Evolutionary conservation across 2,888 invertebrate genomes (phyloP), one percentile per base, ranked within the genome.

Genomic region (Heliconius sara): DNA sequence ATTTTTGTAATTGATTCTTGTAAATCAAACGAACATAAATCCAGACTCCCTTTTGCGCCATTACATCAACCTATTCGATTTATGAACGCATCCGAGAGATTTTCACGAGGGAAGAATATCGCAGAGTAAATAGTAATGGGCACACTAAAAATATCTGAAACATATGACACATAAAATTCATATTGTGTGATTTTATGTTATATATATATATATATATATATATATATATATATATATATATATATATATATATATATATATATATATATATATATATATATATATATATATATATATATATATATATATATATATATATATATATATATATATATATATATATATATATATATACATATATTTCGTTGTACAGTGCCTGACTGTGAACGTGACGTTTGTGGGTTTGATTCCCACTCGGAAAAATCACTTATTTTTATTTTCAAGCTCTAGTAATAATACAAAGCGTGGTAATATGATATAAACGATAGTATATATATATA

Each of bases 41-140:
- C 27, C 7, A 16, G 3, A 27, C n/a, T 91, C 91, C 92, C 92
- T 93, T 93, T 93, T 90, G 91, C 91, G 92, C 93, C 92, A 93
- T 94, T 93, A 94, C 92, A 93, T 93, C 93, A 94, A 91, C 91
- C 89, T 90, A 92, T 92, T 91, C 93, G 93, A 94, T 94, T 94
- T 95, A 94, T 93, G 93, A 92, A 92, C 90, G 88, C 89, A 90
- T 93, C 92, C 91, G 89, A 92, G 92, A 93, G 93, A 93, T 93
- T 93, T 93, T 89, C 91, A 90, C 88, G 90, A 88, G 89, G 89
- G 89, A 43, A 89, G 88, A 90, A 91, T 90, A 91, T 90, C 88
- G 86, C 83, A 85, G 86, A 89, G 91, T 91, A 93, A 92, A 93
- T 92, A 91, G 88, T 90, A 92, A 91, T 89, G 91, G 73, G 78